A percentile compares a stretch with the other conserved stretches of the same genome.
Evolutionary conservation across 2,888 invertebrate genomes (phyloP).

Genomic region (Zygothrica quintamaculata): DNA sequence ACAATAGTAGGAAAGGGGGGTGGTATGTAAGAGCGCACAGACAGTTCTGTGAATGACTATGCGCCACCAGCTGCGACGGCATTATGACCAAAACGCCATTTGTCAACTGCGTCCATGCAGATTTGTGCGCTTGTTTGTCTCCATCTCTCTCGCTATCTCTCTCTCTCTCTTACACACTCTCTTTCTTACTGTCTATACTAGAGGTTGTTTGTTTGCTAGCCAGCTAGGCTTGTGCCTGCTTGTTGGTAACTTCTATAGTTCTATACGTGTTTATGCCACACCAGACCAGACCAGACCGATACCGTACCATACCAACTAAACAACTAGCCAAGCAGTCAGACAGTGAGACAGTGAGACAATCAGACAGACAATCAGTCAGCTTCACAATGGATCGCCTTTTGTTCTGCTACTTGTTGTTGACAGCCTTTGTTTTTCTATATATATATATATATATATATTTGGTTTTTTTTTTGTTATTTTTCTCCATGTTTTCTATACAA

Average conservation of each 20-base stretch:
- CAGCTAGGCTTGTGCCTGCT: constrained; percentile 44
- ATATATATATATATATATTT: no score
- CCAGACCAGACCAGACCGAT: no score
- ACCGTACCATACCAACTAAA: no score
- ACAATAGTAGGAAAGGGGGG: constrained; percentile 30
- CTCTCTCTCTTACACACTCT: no score
- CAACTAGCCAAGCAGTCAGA: no score
- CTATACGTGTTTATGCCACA: background rate
- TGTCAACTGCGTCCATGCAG: constrained; percentile 65
- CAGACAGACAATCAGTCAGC: background rate
- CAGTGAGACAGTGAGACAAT: background rate
- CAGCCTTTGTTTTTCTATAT: constrained; percentile 70
- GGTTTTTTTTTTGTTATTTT: no score
- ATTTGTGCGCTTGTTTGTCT: constrained; percentile 55
- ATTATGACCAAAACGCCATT: constrained; percentile 73
- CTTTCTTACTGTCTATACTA: no score
- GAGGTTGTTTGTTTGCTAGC: constrained; percentile 30
- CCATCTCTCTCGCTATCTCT: no score
- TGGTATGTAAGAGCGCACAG: no score
- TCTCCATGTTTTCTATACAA: constrained; percentile 22
- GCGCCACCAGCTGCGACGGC: constrained; percentile 64
- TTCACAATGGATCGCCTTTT: constrained; percentile 46
- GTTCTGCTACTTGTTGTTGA: constrained; percentile 72
- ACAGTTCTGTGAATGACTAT: constrained; percentile 2
- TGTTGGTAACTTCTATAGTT: constrained; percentile 13